These are phyloP conservation scores for Drosophila affinis DNA, from an alignment of 2,888 invertebrate genomes.

Conservation along the genomic window DNA sequence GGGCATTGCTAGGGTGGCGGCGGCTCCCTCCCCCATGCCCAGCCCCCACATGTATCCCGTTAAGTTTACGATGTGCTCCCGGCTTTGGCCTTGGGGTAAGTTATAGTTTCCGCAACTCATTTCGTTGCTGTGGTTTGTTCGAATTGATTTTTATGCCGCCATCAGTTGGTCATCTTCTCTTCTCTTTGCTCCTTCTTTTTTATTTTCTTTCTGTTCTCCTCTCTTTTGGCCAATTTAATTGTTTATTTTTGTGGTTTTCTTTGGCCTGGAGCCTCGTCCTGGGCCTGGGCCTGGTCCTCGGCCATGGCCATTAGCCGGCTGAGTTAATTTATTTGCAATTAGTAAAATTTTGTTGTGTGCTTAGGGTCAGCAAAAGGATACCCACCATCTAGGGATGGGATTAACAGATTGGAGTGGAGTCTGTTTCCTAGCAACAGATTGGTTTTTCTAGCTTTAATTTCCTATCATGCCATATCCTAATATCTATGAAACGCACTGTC, in stretches of 20 bases:
- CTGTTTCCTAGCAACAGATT: background rate
- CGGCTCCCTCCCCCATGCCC: too few relatives aligned
- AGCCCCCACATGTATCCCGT: conserved; percentile 23
- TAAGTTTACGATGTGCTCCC: conserved; percentile 50
- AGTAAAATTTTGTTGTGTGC: conserved; percentile 48
- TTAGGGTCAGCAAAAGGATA: conserved; percentile 8
- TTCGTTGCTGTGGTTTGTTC: conserved; percentile 67
- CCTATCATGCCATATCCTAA: background rate
- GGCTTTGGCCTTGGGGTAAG: conserved; percentile 59
- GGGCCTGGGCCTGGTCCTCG: conserved; percentile 21
- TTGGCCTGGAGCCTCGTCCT: conserved; percentile 31
- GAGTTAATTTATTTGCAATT: conserved; percentile 78
- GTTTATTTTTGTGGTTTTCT: conserved; percentile 43
- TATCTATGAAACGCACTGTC: background rate
- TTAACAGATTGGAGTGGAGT: background rate
- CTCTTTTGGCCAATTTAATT: conserved; percentile 44
- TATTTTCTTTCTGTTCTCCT: conserved; percentile 44
- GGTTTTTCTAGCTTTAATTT: background rate
- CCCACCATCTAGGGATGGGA: background rate
- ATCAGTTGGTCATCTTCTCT: conserved; percentile 41
- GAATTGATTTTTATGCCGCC: conserved; percentile 76
- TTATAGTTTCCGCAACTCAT: conserved; percentile 80
- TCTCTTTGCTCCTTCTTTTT: conserved; percentile 6
- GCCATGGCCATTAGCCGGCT: conserved; percentile 64
- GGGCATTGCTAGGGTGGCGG: background rate